phyloP scores from a whole-genome alignment of 2,797 vertebrate species.

The Cuculus canorus region DNA sequence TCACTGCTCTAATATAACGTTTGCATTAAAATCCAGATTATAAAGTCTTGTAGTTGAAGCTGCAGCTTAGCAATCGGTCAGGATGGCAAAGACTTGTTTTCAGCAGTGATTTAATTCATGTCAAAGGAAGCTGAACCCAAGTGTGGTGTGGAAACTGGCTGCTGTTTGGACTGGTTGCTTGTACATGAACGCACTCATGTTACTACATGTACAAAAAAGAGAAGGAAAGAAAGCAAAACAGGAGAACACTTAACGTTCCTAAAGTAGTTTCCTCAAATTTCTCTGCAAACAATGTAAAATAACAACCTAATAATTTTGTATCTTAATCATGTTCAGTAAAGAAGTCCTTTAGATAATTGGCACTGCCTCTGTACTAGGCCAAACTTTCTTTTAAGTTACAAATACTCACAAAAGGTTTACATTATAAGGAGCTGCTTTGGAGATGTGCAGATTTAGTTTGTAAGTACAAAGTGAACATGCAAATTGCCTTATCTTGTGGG shows the following conservation, averaged over 20 bases:
- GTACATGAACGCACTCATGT: constrained; percentile 25
- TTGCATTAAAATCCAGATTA: constrained; percentile 42
- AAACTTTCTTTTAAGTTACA: constrained; percentile 88
- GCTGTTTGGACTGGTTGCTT: constrained; percentile 43
- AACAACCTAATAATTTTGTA: constrained; percentile 79
- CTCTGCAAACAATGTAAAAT: constrained; percentile 78
- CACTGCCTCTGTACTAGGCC: constrained; percentile 80
- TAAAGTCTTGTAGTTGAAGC: not conserved
- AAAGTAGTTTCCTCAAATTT: constrained; percentile 77
- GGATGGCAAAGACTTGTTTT: constrained; percentile 43
- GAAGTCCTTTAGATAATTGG: constrained; percentile 86
- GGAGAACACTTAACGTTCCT: constrained; percentile 70
- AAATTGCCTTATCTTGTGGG: constrained; percentile 99
- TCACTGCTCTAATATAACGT: constrained; percentile 19
- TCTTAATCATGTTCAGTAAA: constrained; percentile 82
- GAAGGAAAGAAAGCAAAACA: constrained; percentile 63
- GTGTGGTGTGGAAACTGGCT: constrained; percentile 28
- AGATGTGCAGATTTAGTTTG: constrained; percentile 98
- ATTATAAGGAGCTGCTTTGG: constrained; percentile 89
- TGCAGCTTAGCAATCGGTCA: constrained; percentile 29
- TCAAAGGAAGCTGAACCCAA: constrained; percentile 59
- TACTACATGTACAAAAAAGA: constrained; percentile 30
- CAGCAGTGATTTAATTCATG: constrained; percentile 64
- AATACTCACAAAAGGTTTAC: constrained; percentile 94
- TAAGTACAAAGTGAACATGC: constrained; percentile 97